Conservation (phyloP, 2,888 invertebrate species). For the Helobdella robusta region DNA sequence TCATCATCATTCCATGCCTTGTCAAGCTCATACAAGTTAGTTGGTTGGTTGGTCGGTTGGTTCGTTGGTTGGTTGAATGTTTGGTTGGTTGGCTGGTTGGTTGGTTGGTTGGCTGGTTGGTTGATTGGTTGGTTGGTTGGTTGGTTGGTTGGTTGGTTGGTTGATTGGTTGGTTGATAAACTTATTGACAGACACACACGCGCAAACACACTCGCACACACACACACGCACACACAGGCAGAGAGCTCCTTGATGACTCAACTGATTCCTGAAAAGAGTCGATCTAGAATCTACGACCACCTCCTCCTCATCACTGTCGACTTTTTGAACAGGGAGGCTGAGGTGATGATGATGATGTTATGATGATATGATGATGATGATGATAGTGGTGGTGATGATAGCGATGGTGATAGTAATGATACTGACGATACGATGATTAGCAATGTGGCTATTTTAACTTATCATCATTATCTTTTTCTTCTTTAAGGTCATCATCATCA, state of each 20-base stretch:
- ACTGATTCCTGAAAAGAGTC: conserved; percentile 70
- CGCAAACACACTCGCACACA: no score
- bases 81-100: neutral
- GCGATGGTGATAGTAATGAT: neutral
- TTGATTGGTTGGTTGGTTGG: no score
- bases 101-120: no score
- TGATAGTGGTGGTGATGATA: neutral
- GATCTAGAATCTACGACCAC: conserved; percentile 71
- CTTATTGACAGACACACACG: no score
- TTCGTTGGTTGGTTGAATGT: neutral
- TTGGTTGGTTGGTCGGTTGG: neutral
- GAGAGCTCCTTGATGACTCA: conserved; percentile 74
- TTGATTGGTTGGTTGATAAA: no score
- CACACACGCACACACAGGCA: no score
- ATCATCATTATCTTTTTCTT: no score
- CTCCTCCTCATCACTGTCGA: conserved; percentile 76
- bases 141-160: no score
- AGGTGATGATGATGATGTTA: conserved; percentile 30
- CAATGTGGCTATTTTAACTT: no score
- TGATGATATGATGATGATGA: conserved; percentile 8
- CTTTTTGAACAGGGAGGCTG: conserved; percentile 41
- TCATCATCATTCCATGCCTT: conserved; percentile 70
- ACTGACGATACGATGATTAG: no score
- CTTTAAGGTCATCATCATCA: no score
- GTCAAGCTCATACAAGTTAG: conserved; percentile 67